Base-by-base conservation (phyloP, 1,140 invertebrate genomes). In the Drosophila ficusphila region DNA sequence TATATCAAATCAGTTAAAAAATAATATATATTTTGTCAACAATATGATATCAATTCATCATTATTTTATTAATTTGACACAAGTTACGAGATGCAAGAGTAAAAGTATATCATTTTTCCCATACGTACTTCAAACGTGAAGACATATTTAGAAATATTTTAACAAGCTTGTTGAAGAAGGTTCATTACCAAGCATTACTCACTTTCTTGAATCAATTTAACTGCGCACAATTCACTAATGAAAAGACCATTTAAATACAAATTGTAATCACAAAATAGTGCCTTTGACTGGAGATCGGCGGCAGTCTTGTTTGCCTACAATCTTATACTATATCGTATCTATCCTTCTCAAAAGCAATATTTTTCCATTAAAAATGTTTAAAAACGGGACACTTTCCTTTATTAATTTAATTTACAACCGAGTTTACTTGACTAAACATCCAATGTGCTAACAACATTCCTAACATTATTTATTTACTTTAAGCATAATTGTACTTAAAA, bases 211-310 rank as follows among this genome's bases (percentile, higher is more conserved):
- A 31, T 11, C 5, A 36, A 33, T 18, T 52, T 46, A 31, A 44
- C 44, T 23, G 12, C 12, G 36, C 71, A 57, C 31, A 52, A 16
- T 19, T 21, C 44, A 6, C 41, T 9, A 41, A 19, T n/a, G 33
- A 14, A 61, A 51, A 25, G 41, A 72, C 46, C 47, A 54, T 19
- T 49, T 19, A 42, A 48, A 67, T 27, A 11, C 33, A 58, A 42
- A 76, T 46, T 58, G 61, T 14, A 57, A 71, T 56, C 67, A 71
- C 52, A 71, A 77, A 86, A 88, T 60, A 88, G 82, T 88, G 82
- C 82, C 82, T 88, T 88, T 75, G 78, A 88, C 78, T 88, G 74
- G 21, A 67, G 34, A 52, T 33, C 25, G 42, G 12, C 25, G 44
- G 49, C 29, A 62, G 31, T 58, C 23, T 46, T 18, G 54, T 47